Conservation (phyloP, 2,888 invertebrate species). For the Abscondita cerata region DNA sequence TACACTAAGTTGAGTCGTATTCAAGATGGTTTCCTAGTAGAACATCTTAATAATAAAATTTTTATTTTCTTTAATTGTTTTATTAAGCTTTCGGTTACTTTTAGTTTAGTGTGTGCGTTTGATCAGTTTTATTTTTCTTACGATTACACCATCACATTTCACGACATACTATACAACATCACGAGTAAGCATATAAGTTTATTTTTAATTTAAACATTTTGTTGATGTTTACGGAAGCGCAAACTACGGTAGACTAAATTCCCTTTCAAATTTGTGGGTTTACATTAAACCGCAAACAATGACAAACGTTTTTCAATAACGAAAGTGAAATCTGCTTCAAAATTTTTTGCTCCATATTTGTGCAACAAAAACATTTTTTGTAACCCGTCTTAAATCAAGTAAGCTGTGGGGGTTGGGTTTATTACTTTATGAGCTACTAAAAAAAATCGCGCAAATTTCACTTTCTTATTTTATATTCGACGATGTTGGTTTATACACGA, state of each 20-base stretch:
- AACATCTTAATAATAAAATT: constrained; percentile 48
- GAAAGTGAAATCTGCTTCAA: constrained; percentile 29
- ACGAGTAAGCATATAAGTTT: constrained; percentile 25
- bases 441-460: constrained; percentile 35
- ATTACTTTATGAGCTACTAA: constrained; percentile 39
- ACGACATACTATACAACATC: background rate
- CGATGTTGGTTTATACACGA: constrained; percentile 29
- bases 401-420: constrained; percentile 35
- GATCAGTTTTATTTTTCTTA: constrained; percentile 18
- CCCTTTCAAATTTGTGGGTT: constrained; percentile 26
- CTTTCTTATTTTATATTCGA: constrained; percentile 44
- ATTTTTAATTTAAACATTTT: constrained; percentile 14
- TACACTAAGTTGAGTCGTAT: constrained; percentile 48
- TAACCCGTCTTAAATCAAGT: background rate
- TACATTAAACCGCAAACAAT: constrained; percentile 29
- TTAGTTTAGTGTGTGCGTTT: constrained; percentile 32
- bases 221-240: constrained; percentile 23
- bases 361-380: constrained; percentile 7
- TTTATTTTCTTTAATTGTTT: constrained; percentile 34
- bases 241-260: constrained; percentile 27
- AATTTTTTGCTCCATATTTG: constrained; percentile 11
- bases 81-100: constrained; percentile 22
- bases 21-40: constrained; percentile 43
- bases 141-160: background rate
- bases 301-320: constrained; percentile 17